Percentiles rank a stretch among this genome's conserved stretches.
Evolutionary conservation across 2,797 vertebrate genomes (phyloP).

Genomic region (Hydrolagus colliei): DNA sequence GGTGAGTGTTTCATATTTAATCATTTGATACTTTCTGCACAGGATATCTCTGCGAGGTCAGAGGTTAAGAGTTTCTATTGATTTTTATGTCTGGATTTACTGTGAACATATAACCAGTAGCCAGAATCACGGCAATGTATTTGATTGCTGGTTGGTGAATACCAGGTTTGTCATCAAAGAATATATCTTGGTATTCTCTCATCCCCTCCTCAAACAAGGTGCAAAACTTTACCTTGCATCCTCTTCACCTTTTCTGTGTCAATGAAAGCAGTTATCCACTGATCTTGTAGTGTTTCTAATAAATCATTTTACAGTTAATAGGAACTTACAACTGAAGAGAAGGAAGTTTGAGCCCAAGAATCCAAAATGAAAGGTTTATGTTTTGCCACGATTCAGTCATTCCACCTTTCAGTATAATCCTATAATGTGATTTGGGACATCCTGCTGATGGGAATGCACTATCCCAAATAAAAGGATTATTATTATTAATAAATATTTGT

Average conservation of each 20-base stretch:
- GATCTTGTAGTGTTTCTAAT: background rate
- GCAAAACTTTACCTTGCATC: background rate
- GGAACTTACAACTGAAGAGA: background rate
- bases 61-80: slow-evolving; percentile 54
- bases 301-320: slow-evolving; percentile 6
- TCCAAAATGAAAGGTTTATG: background rate
- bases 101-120: slow-evolving; percentile 42
- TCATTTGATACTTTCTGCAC: slow-evolving; percentile 48
- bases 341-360: background rate
- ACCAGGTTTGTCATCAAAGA: slow-evolving; percentile 16
- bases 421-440: too few relatives aligned
- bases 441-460: too few relatives aligned
- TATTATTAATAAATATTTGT: too few relatives aligned
- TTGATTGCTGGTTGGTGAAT: slow-evolving; percentile 47
- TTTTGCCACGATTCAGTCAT: background rate
- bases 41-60: slow-evolving; percentile 42
- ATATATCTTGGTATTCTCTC: slow-evolving; percentile 18
- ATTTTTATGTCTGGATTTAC: slow-evolving; percentile 55
- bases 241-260: background rate
- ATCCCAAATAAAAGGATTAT: too few relatives aligned
- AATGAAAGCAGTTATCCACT: background rate
- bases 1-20: slow-evolving; percentile 36
- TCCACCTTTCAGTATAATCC: background rate
- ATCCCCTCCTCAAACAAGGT: background rate
- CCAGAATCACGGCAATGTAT: slow-evolving; percentile 40